Evolutionary conservation across 2,797 vertebrate species (phyloP).

Genomic region (Pseudomugil gertrudae): DNA sequence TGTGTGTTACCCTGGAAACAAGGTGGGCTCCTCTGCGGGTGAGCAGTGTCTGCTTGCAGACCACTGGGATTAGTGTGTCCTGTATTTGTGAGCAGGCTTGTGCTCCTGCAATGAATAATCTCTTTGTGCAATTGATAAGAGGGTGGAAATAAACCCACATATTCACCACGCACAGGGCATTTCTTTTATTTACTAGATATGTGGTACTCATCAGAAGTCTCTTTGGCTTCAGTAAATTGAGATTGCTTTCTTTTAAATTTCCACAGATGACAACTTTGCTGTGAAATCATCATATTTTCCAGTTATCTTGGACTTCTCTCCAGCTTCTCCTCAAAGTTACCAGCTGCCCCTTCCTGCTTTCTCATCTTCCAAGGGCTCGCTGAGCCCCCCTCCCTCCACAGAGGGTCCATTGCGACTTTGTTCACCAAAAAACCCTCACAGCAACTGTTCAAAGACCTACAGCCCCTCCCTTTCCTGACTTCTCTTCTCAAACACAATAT

Average conservation of each 20-base stretch:
- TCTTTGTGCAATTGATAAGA: slow-evolving; percentile 17
- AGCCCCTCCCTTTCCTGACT: slow-evolving; percentile 34
- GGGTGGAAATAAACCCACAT: slow-evolving; percentile 18
- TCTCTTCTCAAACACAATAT: slow-evolving; percentile 38
- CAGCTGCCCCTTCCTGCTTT: slow-evolving; percentile 55
- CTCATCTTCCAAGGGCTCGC: slow-evolving; percentile 70
- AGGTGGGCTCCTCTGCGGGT: slow-evolving; percentile 62
- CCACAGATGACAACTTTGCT: slow-evolving; percentile 74
- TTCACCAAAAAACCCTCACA: slow-evolving; percentile 43
- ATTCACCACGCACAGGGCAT: slow-evolving; percentile 5
- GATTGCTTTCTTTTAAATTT: slow-evolving; percentile 58
- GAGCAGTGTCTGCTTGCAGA: slow-evolving; percentile 58
- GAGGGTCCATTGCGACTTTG: slow-evolving; percentile 45
- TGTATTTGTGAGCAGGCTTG: slow-evolving; percentile 27
- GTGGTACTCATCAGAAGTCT: slow-evolving; percentile 6
- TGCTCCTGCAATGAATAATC: slow-evolving; percentile 15
- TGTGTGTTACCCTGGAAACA: slow-evolving; percentile 81
- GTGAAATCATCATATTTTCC: slow-evolving; percentile 70
- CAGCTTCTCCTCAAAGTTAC: slow-evolving; percentile 64
- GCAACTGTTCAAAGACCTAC: slow-evolving; percentile 43
- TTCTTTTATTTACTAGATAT: slow-evolving; percentile 10
- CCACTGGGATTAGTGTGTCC: slow-evolving; percentile 38
- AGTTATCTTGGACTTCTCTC: slow-evolving; percentile 62
- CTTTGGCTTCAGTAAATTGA: slow-evolving; percentile 7
- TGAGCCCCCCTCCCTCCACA: slow-evolving; percentile 52